These are phyloP conservation scores for Ctenodactylus gundi DNA, from an alignment of 2,113 vertebrate species.

Conservation along the genomic window DNA sequence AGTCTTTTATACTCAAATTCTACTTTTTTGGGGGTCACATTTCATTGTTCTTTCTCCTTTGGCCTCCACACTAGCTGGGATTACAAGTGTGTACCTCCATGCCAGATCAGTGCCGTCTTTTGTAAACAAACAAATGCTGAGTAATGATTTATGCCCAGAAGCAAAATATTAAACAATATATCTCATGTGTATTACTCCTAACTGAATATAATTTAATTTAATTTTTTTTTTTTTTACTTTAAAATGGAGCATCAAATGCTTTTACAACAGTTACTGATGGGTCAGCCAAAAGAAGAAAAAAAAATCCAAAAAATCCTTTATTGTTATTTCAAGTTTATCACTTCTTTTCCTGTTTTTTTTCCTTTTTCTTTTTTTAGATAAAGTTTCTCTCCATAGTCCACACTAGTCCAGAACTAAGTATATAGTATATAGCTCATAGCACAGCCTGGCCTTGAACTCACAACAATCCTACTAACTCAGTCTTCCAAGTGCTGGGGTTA, in stretches of 20 bases:
- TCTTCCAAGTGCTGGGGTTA: too few species aligned
- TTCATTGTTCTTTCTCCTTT: too few species aligned
- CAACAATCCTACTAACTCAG: too few species aligned
- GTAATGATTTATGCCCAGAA: background rate
- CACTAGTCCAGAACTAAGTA: too few species aligned
- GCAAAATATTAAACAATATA: background rate
- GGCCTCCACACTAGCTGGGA: background rate
- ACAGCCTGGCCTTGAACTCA: too few species aligned
- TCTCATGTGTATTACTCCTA: background rate
- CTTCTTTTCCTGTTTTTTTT: too few species aligned
- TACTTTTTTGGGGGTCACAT: background rate
- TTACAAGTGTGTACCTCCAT: background rate
- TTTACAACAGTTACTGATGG: background rate
- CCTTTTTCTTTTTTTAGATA: too few species aligned
- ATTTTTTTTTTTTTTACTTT: too few species aligned
- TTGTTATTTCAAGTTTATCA: background rate
- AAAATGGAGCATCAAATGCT: background rate
- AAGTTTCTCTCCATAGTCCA: too few species aligned
- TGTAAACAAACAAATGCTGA: background rate
- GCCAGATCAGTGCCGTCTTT: background rate
- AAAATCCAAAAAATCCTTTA: background rate
- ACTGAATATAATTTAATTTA: too few species aligned
- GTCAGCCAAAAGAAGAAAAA: background rate
- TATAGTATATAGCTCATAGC: too few species aligned
- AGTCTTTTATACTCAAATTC: background rate